These are phyloP conservation scores for Sarcophaga subvicina DNA, from an alignment of 2,888 invertebrate species.

Conservation along the genomic window DNA sequence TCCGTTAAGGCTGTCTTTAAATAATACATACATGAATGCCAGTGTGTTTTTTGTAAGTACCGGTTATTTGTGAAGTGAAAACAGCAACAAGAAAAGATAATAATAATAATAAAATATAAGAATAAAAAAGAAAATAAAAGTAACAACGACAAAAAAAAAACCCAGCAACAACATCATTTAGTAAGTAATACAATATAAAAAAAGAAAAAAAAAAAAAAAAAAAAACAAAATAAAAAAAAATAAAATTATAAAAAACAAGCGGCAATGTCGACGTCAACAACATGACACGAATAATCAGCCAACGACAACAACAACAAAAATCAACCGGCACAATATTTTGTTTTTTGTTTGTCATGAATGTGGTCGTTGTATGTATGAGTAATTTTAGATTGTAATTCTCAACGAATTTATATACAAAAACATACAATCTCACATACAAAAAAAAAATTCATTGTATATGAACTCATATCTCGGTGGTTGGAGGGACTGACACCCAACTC, in stretches of 20 bases:
- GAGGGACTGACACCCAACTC: no score
- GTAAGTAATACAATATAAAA: conserved; percentile 26
- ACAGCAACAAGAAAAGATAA: conserved; percentile 29
- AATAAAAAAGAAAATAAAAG: conserved; percentile 34
- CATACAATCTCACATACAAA: not conserved
- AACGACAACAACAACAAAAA: conserved; percentile 35
- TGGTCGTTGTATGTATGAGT: not conserved
- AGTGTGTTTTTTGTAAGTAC: conserved; percentile 28
- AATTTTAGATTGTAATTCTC: conserved; percentile 18
- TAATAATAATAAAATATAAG: conserved; percentile 34
- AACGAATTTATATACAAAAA: conserved; percentile 16
- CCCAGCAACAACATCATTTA: conserved; percentile 21
- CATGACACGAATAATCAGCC: conserved; percentile 52
- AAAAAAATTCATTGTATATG: not conserved
- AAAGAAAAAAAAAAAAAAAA: not conserved
- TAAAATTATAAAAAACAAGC: conserved; percentile 24
- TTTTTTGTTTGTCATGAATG: not conserved
- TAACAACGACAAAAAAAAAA: conserved; percentile 32
- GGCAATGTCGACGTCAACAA: conserved; percentile 57
- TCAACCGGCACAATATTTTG: conserved; percentile 44
- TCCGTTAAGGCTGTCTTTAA: no score
- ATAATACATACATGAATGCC: not conserved
- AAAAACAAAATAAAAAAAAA: not conserved
- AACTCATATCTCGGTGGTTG: no score
- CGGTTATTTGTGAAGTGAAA: conserved; percentile 45